Conservation (phyloP, 2,888 invertebrate genomes). For the Chymomyza caudatula region DNA sequence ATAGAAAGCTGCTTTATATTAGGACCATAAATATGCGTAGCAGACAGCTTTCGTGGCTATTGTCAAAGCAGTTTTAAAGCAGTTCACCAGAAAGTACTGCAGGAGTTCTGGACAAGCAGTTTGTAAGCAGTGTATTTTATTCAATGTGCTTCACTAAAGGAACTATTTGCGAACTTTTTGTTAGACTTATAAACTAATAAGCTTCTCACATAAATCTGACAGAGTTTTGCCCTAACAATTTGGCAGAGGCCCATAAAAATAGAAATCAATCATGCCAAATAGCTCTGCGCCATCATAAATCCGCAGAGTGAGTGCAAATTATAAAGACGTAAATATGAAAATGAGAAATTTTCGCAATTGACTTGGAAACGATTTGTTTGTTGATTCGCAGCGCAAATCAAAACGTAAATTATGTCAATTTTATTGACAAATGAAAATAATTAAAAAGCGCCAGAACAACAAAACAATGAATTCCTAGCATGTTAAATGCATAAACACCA, state of each 20-base stretch:
- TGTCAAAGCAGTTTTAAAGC: background rate
- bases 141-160: no score
- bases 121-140: background rate
- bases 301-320: conserved; percentile 52
- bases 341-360: conserved; percentile 22
- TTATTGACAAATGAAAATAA: conserved; percentile 60
- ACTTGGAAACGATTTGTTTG: conserved; percentile 43
- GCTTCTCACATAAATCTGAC: background rate
- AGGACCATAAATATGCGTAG: background rate
- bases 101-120: background rate
- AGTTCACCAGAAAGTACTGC: background rate
- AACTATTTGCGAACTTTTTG: background rate
- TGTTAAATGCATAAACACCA: background rate
- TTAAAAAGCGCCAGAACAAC: background rate
- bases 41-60: background rate
- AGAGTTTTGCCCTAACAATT: background rate
- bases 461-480: conserved; percentile 3
- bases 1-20: no score
- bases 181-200: background rate
- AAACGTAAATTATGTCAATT: conserved; percentile 54
- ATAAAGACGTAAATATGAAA: conserved; percentile 60
- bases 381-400: conserved; percentile 48
- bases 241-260: conserved; percentile 19
- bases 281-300: conserved; percentile 24
- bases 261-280: conserved; percentile 38